A percentile compares a stretch with the other conserved stretches of the same genome.
Evolutionary conservation across 2,797 vertebrate species (phyloP).

Genomic region (Eutrigla gurnardus): DNA sequence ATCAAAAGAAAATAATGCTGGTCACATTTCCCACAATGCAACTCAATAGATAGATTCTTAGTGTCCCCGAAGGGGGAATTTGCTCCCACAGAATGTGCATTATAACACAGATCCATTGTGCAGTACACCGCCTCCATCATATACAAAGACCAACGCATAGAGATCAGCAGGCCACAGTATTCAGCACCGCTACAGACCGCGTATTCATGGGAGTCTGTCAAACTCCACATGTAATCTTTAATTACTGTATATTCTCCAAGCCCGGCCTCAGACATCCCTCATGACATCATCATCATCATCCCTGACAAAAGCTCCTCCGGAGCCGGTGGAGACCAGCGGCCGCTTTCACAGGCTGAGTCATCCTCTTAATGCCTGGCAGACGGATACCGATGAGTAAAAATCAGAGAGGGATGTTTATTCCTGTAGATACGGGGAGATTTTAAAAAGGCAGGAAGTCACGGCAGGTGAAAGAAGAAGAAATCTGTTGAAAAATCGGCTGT

Average conservation of each 20-base stretch:
- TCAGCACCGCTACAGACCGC: not conserved
- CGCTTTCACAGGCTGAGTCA: slow-evolving; percentile 15
- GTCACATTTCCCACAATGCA: not conserved
- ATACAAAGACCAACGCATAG: not conserved
- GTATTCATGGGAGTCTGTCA: not conserved
- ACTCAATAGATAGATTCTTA: not conserved
- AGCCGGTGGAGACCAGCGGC: not conserved
- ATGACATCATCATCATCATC: slow-evolving; percentile 8
- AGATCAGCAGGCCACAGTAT: not conserved
- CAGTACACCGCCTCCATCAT: not conserved
- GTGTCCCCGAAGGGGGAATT: not conserved
- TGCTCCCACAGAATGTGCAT: slow-evolving; percentile 6
- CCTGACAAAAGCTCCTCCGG: slow-evolving; percentile 13
- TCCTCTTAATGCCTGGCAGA: slow-evolving; percentile 2
- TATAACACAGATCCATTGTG: not conserved
- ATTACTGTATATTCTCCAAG: not conserved
- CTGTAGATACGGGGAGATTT: not conserved
- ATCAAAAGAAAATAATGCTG: not conserved
- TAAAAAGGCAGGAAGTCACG: not conserved
- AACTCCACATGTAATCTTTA: not conserved
- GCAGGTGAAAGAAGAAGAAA: slow-evolving; percentile 6
- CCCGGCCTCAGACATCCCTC: not conserved
- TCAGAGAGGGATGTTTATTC: slow-evolving; percentile 4
- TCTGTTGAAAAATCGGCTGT: not conserved
- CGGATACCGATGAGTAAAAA: slow-evolving; percentile 12